A percentile compares a stretch with the other conserved stretches of the same genome.
These are phyloP conservation scores for Onychostoma macrolepis DNA, from an alignment of 2,113 vertebrate genomes.

Conservation along the genomic window DNA sequence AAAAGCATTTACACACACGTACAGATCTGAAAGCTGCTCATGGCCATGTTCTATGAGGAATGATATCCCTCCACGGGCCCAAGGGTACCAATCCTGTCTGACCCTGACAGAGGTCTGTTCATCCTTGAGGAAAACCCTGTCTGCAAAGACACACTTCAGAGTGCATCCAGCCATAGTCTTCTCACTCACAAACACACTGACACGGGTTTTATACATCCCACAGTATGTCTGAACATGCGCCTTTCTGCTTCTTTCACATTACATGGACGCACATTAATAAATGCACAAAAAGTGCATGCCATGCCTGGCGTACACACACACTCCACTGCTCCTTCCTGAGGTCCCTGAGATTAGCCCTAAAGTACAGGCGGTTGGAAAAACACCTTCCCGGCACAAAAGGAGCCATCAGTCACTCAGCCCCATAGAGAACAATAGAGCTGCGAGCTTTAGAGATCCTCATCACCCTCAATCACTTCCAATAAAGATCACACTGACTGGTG, in stretches of 20 bases:
- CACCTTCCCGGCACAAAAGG: constrained; percentile 47
- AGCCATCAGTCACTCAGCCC: constrained; percentile 50
- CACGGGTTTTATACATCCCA: not conserved
- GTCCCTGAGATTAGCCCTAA: constrained; percentile 25
- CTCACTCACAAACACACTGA: constrained; percentile 21
- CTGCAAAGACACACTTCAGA: constrained; percentile 29
- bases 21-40: constrained; percentile 28
- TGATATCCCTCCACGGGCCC: constrained; percentile 32
- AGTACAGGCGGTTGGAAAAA: constrained; percentile 31
- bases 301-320: not conserved
- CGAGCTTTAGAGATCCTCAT: constrained; percentile 56
- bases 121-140: constrained; percentile 45
- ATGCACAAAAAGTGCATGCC: not conserved
- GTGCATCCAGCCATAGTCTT: not conserved
- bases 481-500: constrained; percentile 55
- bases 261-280: not conserved
- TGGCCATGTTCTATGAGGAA: constrained; percentile 23
- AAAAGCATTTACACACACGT: constrained; percentile 34
- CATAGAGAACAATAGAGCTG: constrained; percentile 45
- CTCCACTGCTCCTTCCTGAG: not conserved
- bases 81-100: constrained; percentile 47
- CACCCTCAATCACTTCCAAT: constrained; percentile 61
- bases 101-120: constrained; percentile 42
- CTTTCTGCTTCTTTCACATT: not conserved
- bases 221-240: not conserved